Percentiles rank a stretch among this genome's conserved stretches.
phyloP scores from a whole-genome alignment of 2,113 vertebrate species.

The Prolemur simus region DNA sequence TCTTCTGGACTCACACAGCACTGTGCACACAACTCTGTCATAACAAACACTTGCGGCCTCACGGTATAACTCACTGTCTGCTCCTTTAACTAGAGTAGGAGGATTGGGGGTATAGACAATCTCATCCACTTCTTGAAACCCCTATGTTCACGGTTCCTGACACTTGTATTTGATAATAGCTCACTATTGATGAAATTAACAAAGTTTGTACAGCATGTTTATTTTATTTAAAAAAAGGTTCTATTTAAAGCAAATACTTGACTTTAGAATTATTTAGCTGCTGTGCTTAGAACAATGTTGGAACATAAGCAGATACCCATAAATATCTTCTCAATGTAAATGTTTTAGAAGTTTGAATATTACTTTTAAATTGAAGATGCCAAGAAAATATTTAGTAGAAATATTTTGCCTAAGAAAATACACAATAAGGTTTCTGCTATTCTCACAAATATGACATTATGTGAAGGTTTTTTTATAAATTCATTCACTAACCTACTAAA shows the following conservation, averaged over 20 bases:
- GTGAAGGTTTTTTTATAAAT: neutral
- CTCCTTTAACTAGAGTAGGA: neutral
- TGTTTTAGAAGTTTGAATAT: neutral
- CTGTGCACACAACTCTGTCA: accelerated
- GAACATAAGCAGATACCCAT: neutral
- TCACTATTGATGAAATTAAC: neutral
- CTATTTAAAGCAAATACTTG: neutral
- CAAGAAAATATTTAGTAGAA: constrained; percentile 24
- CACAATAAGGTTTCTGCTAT: neutral
- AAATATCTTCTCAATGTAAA: neutral
- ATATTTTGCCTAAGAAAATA: neutral
- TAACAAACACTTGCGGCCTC: accelerated
- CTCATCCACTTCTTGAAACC: neutral
- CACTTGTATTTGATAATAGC: neutral
- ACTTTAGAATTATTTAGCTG: constrained; percentile 21
- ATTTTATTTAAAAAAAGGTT: neutral
- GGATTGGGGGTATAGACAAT: neutral
- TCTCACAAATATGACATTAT: neutral
- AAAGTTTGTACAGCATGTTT: neutral
- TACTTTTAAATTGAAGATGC: constrained; percentile 29
- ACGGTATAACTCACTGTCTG: neutral
- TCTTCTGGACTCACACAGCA: neutral
- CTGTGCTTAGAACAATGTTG: neutral
- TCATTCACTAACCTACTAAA: neutral
- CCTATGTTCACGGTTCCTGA: neutral